A percentile compares a stretch with the other conserved stretches of the same genome.
phyloP scores from a whole-genome alignment of 2,797 vertebrate genomes.

The Neoniphon sammara region DNA sequence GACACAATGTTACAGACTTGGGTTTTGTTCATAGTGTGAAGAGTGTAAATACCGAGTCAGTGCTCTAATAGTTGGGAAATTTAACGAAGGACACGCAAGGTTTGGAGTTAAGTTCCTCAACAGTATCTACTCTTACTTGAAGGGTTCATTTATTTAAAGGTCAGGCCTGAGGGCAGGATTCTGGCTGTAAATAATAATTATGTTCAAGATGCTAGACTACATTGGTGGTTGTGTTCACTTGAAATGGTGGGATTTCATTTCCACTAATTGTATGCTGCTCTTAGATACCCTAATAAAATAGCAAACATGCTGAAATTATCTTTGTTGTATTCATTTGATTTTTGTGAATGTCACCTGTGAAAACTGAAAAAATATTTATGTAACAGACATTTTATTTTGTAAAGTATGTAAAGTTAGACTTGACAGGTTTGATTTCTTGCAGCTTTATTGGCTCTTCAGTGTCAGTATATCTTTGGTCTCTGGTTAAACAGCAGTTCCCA shows the following conservation, averaged over 20 bases:
- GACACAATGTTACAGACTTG: background rate
- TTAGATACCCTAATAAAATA: constrained; percentile 43
- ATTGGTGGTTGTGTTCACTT: too few relatives aligned
- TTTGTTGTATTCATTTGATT: background rate
- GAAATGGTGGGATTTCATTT: background rate
- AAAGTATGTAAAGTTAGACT: too few relatives aligned
- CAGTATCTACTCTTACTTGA: constrained; percentile 30
- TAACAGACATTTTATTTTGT: too few relatives aligned
- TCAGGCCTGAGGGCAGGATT: background rate
- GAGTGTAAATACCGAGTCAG: background rate
- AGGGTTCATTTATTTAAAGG: constrained; percentile 6
- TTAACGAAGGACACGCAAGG: background rate
- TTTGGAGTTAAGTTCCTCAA: constrained; percentile 31
- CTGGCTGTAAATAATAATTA: background rate
- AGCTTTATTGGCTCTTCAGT: too few relatives aligned
- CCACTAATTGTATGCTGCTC: constrained; percentile 40
- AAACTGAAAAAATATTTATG: too few relatives aligned
- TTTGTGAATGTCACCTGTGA: background rate
- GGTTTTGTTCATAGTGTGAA: background rate
- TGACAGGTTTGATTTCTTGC: too few relatives aligned
- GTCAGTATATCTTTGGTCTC: too few relatives aligned
- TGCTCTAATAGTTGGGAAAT: constrained; percentile 6
- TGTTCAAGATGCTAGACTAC: too few relatives aligned
- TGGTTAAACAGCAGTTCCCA: too few relatives aligned
- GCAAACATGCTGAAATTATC: background rate